These are phyloP conservation scores for Brachyopa scutellaris DNA, from an alignment of 2,888 invertebrate species.

Conservation along the genomic window DNA sequence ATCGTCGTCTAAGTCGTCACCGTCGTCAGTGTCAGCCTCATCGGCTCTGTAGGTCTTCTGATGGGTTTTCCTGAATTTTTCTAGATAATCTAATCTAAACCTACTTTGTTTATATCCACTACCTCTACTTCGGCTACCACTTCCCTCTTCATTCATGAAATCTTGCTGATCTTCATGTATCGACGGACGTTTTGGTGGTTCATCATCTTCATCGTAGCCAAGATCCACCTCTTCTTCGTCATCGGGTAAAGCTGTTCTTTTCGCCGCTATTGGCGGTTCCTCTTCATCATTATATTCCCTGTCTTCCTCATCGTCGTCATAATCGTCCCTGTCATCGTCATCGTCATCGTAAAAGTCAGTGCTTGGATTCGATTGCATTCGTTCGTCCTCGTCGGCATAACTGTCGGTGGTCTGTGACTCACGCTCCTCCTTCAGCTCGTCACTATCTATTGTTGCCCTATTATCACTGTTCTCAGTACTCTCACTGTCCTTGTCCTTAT, in stretches of 20 bases:
- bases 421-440: conserved; percentile 30
- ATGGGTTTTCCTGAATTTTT: conserved; percentile 75
- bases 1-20: conserved; percentile 56
- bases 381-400: conserved; percentile 72
- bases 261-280: conserved; percentile 47
- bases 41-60: conserved; percentile 75
- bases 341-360: conserved; percentile 78
- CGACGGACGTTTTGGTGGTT: conserved; percentile 76
- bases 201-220: conserved; percentile 80
- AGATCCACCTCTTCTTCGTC: conserved; percentile 78
- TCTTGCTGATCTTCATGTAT: conserved; percentile 77
- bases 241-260: conserved; percentile 15
- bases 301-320: conserved; percentile 69
- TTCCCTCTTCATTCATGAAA: conserved; percentile 79
- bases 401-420: conserved; percentile 64
- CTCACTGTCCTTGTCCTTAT: conserved; percentile 63
- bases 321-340: conserved; percentile 76
- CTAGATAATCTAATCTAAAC: conserved; percentile 77
- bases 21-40: conserved; percentile 73
- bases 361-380: conserved; percentile 78
- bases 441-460: conserved; percentile 63
- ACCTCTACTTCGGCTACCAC: conserved; percentile 74
- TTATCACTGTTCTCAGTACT: conserved; percentile 72
- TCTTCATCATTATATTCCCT: conserved; percentile 73
- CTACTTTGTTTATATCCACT: conserved; percentile 74